A percentile compares a stretch with the other conserved stretches of the same genome.
phyloP scores from a whole-genome alignment of 1,140 invertebrate species.

The Microplitis demolitor region DNA sequence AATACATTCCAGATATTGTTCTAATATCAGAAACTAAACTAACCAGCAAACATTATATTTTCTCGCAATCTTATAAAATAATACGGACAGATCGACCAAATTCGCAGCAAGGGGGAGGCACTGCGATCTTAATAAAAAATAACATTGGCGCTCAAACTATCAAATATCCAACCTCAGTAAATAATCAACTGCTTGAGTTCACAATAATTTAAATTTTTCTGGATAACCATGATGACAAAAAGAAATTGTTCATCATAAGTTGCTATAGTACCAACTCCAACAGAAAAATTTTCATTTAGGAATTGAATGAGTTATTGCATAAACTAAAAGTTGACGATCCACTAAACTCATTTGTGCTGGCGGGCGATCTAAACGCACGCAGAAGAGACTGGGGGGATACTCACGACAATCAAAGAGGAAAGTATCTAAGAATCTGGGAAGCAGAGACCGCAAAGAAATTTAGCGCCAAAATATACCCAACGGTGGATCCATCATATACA shows the following conservation, averaged over 20 bases:
- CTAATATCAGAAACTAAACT: too few relatives aligned
- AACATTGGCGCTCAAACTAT: too few relatives aligned
- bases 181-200: constrained; percentile 28
- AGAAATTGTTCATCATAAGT: not conserved
- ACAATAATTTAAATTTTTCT: constrained; percentile 40
- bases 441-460: not conserved
- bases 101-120: too few relatives aligned
- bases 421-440: not conserved
- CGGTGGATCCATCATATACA: not conserved
- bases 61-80: too few relatives aligned
- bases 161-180: too few relatives aligned
- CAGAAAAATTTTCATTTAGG: not conserved
- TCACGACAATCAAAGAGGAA: not conserved
- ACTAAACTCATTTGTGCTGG: not conserved
- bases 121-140: too few relatives aligned
- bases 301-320: not conserved
- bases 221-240: too few relatives aligned
- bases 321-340: not conserved
- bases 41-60: too few relatives aligned
- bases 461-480: not conserved
- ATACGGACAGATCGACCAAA: too few relatives aligned
- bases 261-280: not conserved
- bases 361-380: constrained; percentile 9
- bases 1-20: too few relatives aligned
- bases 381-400: constrained; percentile 12